phyloP scores from a whole-genome alignment of 2,113 vertebrate genomes.

The Brachyistius frenatus region DNA sequence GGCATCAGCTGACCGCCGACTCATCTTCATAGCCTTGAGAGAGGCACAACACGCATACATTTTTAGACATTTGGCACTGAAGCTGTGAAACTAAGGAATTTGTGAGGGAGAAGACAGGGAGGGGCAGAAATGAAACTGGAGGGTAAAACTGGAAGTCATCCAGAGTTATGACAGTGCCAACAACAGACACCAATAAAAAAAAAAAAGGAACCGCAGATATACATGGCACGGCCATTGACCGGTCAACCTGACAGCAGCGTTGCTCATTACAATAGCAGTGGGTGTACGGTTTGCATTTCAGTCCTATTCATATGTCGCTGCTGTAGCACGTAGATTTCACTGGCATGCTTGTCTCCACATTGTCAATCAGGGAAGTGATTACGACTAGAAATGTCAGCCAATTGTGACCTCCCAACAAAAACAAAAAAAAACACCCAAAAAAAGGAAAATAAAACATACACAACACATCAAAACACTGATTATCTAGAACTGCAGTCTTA shows the following conservation, averaged over 20 bases:
- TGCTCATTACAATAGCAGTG: slow-evolving; percentile 41
- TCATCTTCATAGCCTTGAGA: slow-evolving; percentile 99
- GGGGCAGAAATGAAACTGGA: neutral
- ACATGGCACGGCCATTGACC: slow-evolving; percentile 32
- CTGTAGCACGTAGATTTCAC: slow-evolving; percentile 8
- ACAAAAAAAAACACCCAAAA: no score
- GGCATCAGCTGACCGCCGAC: slow-evolving; percentile 93
- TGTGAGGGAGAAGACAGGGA: neutral
- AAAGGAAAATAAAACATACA: no score
- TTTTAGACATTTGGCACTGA: slow-evolving; percentile 55
- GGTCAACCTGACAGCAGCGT: slow-evolving; percentile 29
- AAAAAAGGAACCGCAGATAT: slow-evolving; percentile 22
- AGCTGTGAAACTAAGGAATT: slow-evolving; percentile 30
- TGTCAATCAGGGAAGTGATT: neutral
- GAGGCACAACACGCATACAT: slow-evolving; percentile 68
- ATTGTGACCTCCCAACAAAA: neutral
- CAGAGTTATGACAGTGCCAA: slow-evolving; percentile 28
- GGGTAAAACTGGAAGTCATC: slow-evolving; percentile 26
- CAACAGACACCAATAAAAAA: slow-evolving; percentile 50
- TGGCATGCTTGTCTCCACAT: slow-evolving; percentile 15
- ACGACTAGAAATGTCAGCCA: neutral
- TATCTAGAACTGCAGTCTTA: no score
- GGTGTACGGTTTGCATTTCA: slow-evolving; percentile 8
- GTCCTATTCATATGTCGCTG: slow-evolving; percentile 24
- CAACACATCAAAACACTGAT: no score